These are phyloP conservation scores for Stenopsyche tienmushanensis DNA, from an alignment of 1,140 invertebrate species.

Conservation along the genomic window DNA sequence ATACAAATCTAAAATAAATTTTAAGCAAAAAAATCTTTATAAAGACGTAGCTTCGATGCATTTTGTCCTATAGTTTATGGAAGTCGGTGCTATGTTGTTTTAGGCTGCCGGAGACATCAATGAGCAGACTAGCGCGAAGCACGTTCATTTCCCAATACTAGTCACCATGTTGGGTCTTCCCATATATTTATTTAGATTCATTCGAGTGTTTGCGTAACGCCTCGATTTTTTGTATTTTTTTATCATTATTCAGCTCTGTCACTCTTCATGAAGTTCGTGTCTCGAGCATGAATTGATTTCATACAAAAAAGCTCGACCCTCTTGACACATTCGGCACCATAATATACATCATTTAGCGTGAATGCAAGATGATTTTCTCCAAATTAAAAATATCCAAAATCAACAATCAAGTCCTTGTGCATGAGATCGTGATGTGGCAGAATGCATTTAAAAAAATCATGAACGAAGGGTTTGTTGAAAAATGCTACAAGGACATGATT, in stretches of 20 bases:
- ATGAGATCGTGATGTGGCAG: no score
- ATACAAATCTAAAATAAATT: no score
- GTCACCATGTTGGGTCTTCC: no score
- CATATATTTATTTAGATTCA: slow-evolving; percentile 23
- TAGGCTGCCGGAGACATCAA: slow-evolving; percentile 25
- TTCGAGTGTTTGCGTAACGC: slow-evolving; percentile 34
- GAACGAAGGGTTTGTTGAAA: no score
- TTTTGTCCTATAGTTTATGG: background rate
- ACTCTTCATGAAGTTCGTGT: slow-evolving; percentile 17
- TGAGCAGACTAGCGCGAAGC: slow-evolving; percentile 7
- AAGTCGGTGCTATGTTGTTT: slow-evolving; percentile 26
- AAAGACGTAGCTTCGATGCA: no score
- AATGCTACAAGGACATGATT: no score
- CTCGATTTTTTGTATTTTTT: slow-evolving; percentile 23
- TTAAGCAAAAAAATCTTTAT: no score
- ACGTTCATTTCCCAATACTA: background rate
- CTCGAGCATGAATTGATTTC: background rate
- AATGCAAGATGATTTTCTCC: background rate
- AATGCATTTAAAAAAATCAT: no score
- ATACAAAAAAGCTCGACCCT: slow-evolving; percentile 1
- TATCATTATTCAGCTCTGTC: slow-evolving; percentile 18
- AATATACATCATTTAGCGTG: background rate
- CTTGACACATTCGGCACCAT: no score
- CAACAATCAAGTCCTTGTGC: no score
- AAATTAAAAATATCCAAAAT: no score